A percentile compares a stretch with the other conserved stretches of the same genome.
phyloP scores from a whole-genome alignment of 2,113 vertebrate species.

The Leucoraja erinaceus region DNA sequence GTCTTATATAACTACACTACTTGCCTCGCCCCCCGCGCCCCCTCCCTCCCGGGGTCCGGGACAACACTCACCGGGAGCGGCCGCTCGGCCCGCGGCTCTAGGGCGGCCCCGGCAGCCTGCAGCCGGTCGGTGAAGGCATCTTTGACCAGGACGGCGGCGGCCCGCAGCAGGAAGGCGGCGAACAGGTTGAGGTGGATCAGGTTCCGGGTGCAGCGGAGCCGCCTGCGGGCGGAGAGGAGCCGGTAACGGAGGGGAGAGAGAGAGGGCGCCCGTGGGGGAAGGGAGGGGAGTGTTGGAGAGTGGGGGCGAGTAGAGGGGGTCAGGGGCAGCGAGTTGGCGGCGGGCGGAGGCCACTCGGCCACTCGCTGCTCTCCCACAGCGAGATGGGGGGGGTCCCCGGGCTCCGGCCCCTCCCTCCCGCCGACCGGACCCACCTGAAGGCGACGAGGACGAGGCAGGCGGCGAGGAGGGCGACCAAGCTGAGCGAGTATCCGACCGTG shows the following conservation, averaged over 20 bases:
- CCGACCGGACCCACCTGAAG: background rate
- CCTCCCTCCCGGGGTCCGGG: too few species aligned
- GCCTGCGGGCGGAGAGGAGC: constrained; percentile 50
- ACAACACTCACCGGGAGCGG: background rate
- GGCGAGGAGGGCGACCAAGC: background rate
- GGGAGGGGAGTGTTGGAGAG: too few species aligned
- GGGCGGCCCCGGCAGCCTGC: constrained; percentile 62
- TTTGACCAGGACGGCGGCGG: constrained; percentile 63
- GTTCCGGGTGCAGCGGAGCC: constrained; percentile 70
- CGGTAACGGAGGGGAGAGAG: too few species aligned
- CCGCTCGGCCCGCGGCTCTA: constrained; percentile 60
- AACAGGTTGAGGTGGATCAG: constrained; percentile 71
- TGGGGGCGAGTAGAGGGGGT: background rate
- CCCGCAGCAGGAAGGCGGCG: constrained; percentile 70
- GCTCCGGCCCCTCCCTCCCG: too few species aligned
- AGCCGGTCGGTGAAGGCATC: constrained; percentile 63
- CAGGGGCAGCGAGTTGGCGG: background rate
- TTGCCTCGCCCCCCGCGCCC: too few species aligned
- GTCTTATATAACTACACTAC: too few species aligned
- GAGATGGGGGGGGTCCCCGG: too few species aligned
- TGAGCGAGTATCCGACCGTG: background rate
- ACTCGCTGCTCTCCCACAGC: too few species aligned
- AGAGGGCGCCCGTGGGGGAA: too few species aligned
- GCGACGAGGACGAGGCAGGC: constrained; percentile 10
- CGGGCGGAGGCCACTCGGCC: too few species aligned